Evolutionary conservation across 1,140 invertebrate species (phyloP).

Genomic region (Acromyrmex heyeri): DNA sequence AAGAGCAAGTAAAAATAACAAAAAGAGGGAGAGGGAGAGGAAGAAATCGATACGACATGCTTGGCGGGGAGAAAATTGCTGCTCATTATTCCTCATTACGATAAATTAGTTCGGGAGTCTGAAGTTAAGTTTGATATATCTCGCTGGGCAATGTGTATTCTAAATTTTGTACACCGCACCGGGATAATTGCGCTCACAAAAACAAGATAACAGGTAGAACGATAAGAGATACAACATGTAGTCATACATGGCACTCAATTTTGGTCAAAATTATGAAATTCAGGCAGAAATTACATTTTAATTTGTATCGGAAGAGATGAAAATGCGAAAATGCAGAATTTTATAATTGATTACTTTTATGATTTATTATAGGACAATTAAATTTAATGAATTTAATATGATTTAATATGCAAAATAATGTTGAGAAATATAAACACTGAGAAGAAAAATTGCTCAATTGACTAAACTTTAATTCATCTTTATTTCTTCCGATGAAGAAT

Average conservation of each 20-base stretch:
- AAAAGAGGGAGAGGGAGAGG: not conserved
- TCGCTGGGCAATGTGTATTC: slow-evolving; percentile 58
- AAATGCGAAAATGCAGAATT: not conserved
- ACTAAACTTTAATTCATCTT: not conserved
- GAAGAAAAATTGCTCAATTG: not conserved
- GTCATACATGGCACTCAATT: slow-evolving; percentile 15
- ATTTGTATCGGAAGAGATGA: slow-evolving; percentile 32
- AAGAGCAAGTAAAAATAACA: not conserved
- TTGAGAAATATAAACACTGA: not conserved
- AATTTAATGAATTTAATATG: slow-evolving; percentile 2
- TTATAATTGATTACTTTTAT: slow-evolving; percentile 19
- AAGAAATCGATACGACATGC: slow-evolving; percentile 55
- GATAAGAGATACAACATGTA: slow-evolving; percentile 51
- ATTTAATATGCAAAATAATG: not conserved
- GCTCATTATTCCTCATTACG: slow-evolving; percentile 64
- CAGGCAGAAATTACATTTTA: slow-evolving; percentile 53
- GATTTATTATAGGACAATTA: slow-evolving; percentile 23
- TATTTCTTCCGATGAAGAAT: too few relatives aligned
- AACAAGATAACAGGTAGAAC: slow-evolving; percentile 35
- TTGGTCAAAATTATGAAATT: slow-evolving; percentile 31
- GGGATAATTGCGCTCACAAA: slow-evolving; percentile 49
- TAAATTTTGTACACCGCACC: slow-evolving; percentile 55
- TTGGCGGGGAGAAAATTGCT: slow-evolving; percentile 54
- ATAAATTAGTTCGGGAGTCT: slow-evolving; percentile 63
- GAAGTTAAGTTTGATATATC: slow-evolving; percentile 64